These are phyloP conservation scores for Panopea generosa DNA, from an alignment of 2,888 invertebrate genomes.

Conservation along the genomic window DNA sequence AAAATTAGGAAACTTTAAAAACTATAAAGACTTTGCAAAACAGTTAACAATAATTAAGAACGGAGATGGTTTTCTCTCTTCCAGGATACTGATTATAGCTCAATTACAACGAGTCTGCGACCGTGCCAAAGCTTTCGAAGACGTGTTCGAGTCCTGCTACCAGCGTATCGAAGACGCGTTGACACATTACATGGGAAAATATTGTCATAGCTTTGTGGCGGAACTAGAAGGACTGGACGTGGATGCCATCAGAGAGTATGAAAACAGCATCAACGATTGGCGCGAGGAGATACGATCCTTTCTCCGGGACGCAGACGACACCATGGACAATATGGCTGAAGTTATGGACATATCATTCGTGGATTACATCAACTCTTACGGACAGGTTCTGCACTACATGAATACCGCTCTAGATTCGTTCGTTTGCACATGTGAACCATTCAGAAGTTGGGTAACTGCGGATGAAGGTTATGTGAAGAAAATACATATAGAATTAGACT, in stretches of 20 bases:
- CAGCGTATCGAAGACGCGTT: conserved; percentile 51
- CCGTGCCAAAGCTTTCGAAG: conserved; percentile 55
- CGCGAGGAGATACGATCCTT: conserved; percentile 59
- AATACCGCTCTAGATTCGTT: conserved; percentile 68
- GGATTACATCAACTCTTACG: conserved; percentile 71
- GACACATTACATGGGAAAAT: conserved; percentile 64
- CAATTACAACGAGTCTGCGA: conserved; percentile 58
- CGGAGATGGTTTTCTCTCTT: conserved; percentile 50
- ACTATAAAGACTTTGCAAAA: conserved; percentile 44
- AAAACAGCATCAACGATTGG: conserved; percentile 76
- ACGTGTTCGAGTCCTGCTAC: conserved; percentile 34
- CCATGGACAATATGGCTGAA: conserved; percentile 50
- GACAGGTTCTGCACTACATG: conserved; percentile 74
- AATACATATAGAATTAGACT: conserved; percentile 71
- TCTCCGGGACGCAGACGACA: conserved; percentile 58
- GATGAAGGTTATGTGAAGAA: conserved; percentile 78
- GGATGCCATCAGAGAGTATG: conserved; percentile 73
- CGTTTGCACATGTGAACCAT: conserved; percentile 67
- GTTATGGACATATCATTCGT: conserved; percentile 52
- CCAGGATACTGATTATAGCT: conserved; percentile 36
- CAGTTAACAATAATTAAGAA: conserved; percentile 50
- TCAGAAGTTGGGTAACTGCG: conserved; percentile 78
- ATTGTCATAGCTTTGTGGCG: conserved; percentile 76
- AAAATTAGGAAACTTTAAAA: conserved; percentile 31
- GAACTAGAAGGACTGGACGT: conserved; percentile 72